These are phyloP conservation scores for Enhydra lutris DNA, from an alignment of 2,113 vertebrate species.

Conservation along the genomic window DNA sequence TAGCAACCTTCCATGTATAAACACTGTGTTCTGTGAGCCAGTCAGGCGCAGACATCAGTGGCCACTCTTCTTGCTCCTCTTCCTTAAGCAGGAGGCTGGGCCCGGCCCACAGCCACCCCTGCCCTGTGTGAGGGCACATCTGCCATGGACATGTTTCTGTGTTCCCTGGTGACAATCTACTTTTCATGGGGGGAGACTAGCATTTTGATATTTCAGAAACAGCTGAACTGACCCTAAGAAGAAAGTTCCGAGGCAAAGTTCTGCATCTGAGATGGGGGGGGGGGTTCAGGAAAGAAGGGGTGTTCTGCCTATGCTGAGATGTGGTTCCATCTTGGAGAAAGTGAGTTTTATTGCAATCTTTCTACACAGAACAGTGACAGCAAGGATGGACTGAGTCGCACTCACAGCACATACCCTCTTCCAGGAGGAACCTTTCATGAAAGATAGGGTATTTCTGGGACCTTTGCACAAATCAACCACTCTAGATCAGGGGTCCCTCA, in stretches of 20 bases:
- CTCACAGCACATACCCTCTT: background rate
- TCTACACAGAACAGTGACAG: background rate
- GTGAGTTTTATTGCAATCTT: background rate
- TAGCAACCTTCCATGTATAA: background rate
- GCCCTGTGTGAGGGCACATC: background rate
- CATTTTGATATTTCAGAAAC: conserved; percentile 36
- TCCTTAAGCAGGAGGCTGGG: background rate
- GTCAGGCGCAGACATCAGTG: accelerated
- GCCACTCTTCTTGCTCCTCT: background rate
- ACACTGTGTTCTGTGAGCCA: background rate
- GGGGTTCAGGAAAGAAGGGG: conserved; percentile 2
- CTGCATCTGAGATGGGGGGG: background rate
- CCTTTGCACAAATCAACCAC: background rate
- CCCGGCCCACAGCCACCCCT: background rate
- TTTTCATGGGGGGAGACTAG: conserved; percentile 46
- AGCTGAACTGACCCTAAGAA: conserved; percentile 45
- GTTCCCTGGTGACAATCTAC: background rate
- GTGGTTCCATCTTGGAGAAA: background rate
- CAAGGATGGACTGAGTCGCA: background rate
- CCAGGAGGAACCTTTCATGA: background rate
- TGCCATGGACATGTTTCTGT: background rate
- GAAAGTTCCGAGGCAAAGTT: background rate
- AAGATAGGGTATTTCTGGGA: background rate
- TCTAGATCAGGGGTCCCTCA: conserved; percentile 43
- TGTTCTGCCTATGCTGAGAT: background rate